Evolutionary conservation across 2,797 vertebrate species (phyloP), one percentile per base, ranked within the genome.

Genomic region (Crax fasciolata): DNA sequence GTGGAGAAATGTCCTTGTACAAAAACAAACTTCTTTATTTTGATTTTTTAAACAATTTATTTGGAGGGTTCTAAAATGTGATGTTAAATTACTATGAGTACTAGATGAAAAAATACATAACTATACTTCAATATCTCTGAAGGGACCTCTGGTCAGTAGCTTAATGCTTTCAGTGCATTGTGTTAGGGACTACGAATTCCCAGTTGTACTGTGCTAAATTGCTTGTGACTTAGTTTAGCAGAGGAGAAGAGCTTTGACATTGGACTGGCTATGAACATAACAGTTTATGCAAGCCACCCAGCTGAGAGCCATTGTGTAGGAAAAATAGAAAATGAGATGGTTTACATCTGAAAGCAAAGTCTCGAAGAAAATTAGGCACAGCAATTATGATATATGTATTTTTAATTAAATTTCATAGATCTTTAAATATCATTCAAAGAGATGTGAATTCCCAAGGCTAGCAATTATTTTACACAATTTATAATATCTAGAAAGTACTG

Each of bases 381-480:
- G 61, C 57, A 70, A 89, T 94, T 93, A 79, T 71, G 85, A 78
- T 88, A 30, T 80, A 66, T 62, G 58, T 81, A 59, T 85, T 84
- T 94, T 96, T 94, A 92, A 96, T 95, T 89, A 93, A 95, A 93
- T 94, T 71, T 91, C 44, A 25, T 70, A 35, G 57, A 75, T 92
- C 94, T 35, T 93, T 44, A 91, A 84, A 90, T 89, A 70, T 74
- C n/a, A 25, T 82, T 93, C 90, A 92, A 86, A 82, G 51, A 8
- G 1, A 59, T 35, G 28, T 89, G 49, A 88, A 94, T 79, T 97
- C 81, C 86, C 93, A 93, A 96, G 79, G 81, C 78, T 94, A 90
- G 49, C 73, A 92, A 91, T 96, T 90, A 86, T 86, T 90, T 90
- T 65, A 44, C 48, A 76, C 35, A 63, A 10, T 21, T 80, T 74